Evolutionary conservation across 2,888 invertebrate species (phyloP), one percentile per base, ranked within the genome.

Genomic region (Andrena flavipes): DNA sequence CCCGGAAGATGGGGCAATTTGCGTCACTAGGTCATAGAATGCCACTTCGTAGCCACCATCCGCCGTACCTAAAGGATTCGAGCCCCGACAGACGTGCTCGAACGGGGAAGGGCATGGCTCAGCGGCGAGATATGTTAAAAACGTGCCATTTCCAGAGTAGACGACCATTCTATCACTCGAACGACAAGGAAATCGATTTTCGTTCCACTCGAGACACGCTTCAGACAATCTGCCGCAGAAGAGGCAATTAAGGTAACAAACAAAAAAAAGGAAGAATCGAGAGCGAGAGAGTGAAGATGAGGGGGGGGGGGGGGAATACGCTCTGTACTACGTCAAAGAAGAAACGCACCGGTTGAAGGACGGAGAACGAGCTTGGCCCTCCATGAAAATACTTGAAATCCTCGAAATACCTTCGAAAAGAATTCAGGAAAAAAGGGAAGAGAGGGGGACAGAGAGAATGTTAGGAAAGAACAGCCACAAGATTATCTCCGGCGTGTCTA

Each of bases 241-340:
- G 70, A 62, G 81, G 81, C 80, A 82, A 82, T 82, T 82, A 82
- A 82, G 74, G 81, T 70, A 65, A 70, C 74, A 70, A 82, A 82
- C 70, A 74, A 68, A 73, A 48, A 70, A 33, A 62, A 42, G 16
- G 7, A 64, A 16, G 62, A 62, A 7, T n/a, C 13, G 6, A 23
- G 8, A 16, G 30, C 4, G 26, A 20, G 13, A 6, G 7, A 10
- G 4, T 10, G 2, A 16, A n/a, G 10, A 20, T 4, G 35, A 6
- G 20, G 3, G 26, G 10, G 20, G 3, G 26, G 33, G 54, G 29
- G 3, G 26, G 33, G 42, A 60, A 30, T 5, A 26, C 23, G 26
- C 56, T 48, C 42, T 59, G 13, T 56, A 20, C 42, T 73, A 42
- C 63, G 35, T 70, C n/a, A 26, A 23, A n/a, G n/a, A 49, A 13